Evolutionary conservation across 2,797 vertebrate species (phyloP).

Genomic region (Hozukius guyotensis): DNA sequence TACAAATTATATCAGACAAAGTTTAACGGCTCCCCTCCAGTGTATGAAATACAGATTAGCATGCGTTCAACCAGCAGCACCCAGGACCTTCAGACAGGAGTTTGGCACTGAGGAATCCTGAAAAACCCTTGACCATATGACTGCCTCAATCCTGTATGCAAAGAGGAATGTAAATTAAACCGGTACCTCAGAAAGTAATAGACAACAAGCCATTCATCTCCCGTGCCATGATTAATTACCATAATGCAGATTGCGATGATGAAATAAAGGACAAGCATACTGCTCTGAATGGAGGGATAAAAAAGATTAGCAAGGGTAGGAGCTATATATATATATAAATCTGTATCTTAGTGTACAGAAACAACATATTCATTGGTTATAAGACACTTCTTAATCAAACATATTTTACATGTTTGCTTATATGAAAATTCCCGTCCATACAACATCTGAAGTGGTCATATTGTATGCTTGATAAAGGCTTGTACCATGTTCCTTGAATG

Average conservation of each 20-base stretch:
- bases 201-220: constrained; percentile 67
- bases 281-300: background rate
- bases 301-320: background rate
- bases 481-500: constrained; percentile 50
- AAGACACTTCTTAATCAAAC: background rate
- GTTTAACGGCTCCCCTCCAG: constrained; percentile 72
- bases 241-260: constrained; percentile 62
- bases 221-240: constrained; percentile 63
- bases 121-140: constrained; percentile 64
- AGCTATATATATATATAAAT: background rate
- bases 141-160: constrained; percentile 55
- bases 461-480: constrained; percentile 40
- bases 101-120: constrained; percentile 52
- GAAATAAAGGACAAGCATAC: constrained; percentile 58
- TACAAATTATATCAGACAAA: constrained; percentile 80
- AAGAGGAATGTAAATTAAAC: constrained; percentile 66
- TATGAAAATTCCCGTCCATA: constrained; percentile 14
- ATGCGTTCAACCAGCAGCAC: constrained; percentile 55
- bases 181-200: constrained; percentile 48
- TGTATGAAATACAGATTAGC: constrained; percentile 79
- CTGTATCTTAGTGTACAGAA: background rate
- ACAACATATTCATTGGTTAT: background rate
- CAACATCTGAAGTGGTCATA: constrained; percentile 17
- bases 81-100: constrained; percentile 57
- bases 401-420: constrained; percentile 2